A percentile compares a stretch with the other conserved stretches of the same genome.
These are phyloP conservation scores for Notamacropus eugenii DNA, from an alignment of 2,797 vertebrate species.

Conservation along the genomic window DNA sequence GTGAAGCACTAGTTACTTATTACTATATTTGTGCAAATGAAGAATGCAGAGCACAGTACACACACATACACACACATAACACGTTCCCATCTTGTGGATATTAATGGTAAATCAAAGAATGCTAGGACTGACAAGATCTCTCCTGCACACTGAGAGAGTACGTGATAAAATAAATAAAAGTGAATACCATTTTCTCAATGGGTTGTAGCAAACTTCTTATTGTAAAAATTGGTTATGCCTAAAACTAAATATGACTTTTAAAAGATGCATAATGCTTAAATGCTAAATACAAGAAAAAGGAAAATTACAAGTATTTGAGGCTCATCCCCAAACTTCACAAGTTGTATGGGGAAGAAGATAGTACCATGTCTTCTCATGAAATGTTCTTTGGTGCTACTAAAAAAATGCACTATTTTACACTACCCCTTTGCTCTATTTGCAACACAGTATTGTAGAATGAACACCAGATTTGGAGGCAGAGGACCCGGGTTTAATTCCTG, in stretches of 20 bases:
- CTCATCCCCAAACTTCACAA: background rate
- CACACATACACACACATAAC: background rate
- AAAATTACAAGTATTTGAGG: background rate
- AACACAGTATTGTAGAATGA: background rate
- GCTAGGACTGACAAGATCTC: background rate
- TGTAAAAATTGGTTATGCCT: slow-evolving; percentile 10
- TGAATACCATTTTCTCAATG: slow-evolving; percentile 6
- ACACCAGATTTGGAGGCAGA: background rate
- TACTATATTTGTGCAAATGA: background rate
- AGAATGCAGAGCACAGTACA: background rate
- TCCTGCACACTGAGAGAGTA: background rate
- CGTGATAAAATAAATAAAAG: slow-evolving; percentile 27
- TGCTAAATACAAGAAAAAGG: background rate
- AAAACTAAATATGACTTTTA: slow-evolving; percentile 9
- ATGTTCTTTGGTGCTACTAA: background rate
- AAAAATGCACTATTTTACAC: background rate
- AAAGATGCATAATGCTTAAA: background rate
- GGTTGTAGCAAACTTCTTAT: background rate
- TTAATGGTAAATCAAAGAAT: background rate
- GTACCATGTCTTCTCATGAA: background rate
- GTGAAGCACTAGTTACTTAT: background rate
- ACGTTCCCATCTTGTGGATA: background rate
- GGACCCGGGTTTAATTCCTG: background rate
- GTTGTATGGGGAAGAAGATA: background rate
- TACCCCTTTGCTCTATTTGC: background rate